Percentiles rank a stretch among this genome's conserved stretches.
Evolutionary conservation across 2,797 vertebrate species (phyloP).

Genomic region (Muscicapa comitata): DNA sequence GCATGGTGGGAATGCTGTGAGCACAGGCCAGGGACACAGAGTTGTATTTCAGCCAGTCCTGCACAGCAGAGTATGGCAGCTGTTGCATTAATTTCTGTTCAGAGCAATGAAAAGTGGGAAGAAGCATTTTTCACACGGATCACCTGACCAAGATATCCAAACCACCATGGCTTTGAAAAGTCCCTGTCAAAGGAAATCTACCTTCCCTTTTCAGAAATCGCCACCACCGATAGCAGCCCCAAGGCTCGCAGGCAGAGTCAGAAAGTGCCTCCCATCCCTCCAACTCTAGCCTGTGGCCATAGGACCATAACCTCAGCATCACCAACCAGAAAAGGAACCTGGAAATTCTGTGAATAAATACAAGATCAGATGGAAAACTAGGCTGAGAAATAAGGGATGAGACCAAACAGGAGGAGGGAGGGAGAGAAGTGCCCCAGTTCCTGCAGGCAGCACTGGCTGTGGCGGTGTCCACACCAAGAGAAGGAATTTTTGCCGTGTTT

Average conservation of each 20-base stretch:
- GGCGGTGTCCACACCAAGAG: rapidly evolving
- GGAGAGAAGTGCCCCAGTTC: not conserved
- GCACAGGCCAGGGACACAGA: rapidly evolving
- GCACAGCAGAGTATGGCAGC: not conserved
- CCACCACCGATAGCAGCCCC: rapidly evolving
- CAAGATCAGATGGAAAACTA: not conserved
- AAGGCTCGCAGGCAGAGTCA: not conserved
- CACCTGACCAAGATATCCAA: not conserved
- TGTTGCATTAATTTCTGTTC: not conserved
- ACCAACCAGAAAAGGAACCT: not conserved
- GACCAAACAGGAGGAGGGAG: not conserved
- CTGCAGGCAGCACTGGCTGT: rapidly evolving
- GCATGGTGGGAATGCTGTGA: rapidly evolving
- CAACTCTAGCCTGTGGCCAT: not conserved
- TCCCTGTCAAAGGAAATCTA: not conserved
- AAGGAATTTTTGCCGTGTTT: not conserved
- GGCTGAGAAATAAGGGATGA: not conserved
- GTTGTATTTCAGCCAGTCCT: not conserved
- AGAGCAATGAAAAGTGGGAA: not conserved
- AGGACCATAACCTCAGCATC: not conserved
- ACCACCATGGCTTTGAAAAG: not conserved
- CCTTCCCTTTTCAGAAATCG: not conserved
- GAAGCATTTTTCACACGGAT: not conserved
- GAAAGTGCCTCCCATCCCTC: not conserved
- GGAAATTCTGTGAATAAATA: not conserved